A percentile compares a stretch with the other conserved stretches of the same genome.
Conservation (phyloP, 2,888 invertebrate species). For the Drosophila pseudotakahashii region DNA sequence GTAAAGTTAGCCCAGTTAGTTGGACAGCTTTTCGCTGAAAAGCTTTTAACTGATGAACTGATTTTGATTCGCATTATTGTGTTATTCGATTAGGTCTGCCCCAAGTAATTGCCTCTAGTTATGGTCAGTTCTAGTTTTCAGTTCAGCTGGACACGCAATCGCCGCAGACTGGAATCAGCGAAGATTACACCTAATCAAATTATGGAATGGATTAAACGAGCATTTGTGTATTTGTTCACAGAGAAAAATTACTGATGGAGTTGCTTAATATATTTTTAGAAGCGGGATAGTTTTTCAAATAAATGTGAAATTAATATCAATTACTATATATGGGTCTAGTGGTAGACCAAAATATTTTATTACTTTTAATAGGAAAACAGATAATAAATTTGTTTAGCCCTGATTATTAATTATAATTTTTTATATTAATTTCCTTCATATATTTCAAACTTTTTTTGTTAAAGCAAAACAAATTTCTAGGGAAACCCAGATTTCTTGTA, state of each 20-base stretch:
- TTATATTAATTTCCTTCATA: no score
- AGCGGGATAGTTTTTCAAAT: no score
- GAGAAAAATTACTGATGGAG: background rate
- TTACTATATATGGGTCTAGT: no score
- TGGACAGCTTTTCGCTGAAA: constrained; percentile 22
- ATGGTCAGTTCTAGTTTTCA: constrained; percentile 49
- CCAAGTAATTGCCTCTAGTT: constrained; percentile 58
- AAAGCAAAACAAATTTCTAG: no score
- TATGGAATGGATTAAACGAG: constrained; percentile 14
- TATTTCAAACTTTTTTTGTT: no score
- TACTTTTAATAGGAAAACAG: no score
- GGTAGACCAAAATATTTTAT: no score
- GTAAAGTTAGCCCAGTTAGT: background rate
- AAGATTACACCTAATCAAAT: constrained; percentile 35
- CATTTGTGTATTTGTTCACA: background rate
- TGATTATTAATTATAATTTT: no score
- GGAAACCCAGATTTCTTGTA: no score
- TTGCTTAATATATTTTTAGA: no score
- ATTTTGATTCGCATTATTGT: constrained; percentile 35
- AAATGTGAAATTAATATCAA: no score
- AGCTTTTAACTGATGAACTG: constrained; percentile 38
- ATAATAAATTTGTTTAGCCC: no score
- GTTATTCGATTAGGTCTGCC: constrained; percentile 37
- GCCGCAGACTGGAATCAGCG: constrained; percentile 16
- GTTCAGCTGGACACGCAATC: constrained; percentile 45